Percentiles rank a stretch among this genome's conserved stretches.
Evolutionary conservation across 2,888 invertebrate species (phyloP).

Genomic region (Perithous albicinctus): DNA sequence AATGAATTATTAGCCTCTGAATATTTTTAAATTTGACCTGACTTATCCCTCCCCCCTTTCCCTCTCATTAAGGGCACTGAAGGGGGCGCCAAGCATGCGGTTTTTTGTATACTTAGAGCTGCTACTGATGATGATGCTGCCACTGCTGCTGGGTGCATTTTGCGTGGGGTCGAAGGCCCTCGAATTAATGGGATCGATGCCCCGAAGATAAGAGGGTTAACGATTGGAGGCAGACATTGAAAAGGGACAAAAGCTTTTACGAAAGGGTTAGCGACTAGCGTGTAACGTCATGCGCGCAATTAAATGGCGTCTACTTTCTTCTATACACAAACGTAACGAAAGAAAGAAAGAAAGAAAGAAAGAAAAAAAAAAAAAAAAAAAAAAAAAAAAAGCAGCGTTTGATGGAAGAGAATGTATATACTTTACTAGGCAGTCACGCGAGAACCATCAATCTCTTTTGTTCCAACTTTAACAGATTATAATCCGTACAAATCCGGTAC

Average conservation of each 20-base stretch:
- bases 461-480: too few relatives aligned
- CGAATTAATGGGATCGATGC: constrained; percentile 71
- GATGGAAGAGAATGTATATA: not conserved
- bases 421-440: not conserved
- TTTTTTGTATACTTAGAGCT: not conserved
- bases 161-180: constrained; percentile 57
- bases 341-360: too few relatives aligned
- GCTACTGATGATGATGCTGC: not conserved
- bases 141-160: constrained; percentile 30
- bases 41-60: too few relatives aligned
- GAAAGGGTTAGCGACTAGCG: constrained; percentile 40
- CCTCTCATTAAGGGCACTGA: not conserved
- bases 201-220: constrained; percentile 69
- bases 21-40: too few relatives aligned
- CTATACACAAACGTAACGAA: constrained; percentile 9
- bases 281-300: constrained; percentile 27
- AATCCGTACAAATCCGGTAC: not conserved
- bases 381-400: too few relatives aligned
- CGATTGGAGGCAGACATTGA: constrained; percentile 53
- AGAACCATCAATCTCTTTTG: constrained; percentile 2
- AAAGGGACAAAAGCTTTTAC: constrained; percentile 36
- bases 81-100: not conserved
- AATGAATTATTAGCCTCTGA: too few relatives aligned
- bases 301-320: constrained; percentile 41
- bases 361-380: too few relatives aligned